Percentiles rank a stretch among this genome's conserved stretches.
phyloP scores from a whole-genome alignment of 2,113 vertebrate genomes.

The Ceuthmochares aereus region DNA sequence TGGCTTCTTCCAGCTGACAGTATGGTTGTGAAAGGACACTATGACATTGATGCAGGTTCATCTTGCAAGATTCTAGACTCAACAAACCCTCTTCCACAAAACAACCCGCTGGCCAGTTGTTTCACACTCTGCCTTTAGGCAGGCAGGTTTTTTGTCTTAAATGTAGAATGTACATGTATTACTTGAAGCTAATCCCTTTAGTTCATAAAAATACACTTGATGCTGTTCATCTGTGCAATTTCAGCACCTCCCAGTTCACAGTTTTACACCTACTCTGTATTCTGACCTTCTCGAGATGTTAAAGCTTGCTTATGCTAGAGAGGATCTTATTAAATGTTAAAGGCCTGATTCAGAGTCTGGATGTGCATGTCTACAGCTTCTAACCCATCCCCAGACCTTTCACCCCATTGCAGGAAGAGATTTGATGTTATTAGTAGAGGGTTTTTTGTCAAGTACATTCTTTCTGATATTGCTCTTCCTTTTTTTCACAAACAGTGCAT shows the following conservation, averaged over 20 bases:
- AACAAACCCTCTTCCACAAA: background rate
- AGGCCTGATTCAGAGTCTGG: background rate
- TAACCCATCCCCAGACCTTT: background rate
- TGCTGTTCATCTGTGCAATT: background rate
- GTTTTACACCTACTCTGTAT: background rate
- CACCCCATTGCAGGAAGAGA: background rate
- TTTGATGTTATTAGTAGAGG: accelerated
- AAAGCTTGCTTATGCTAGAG: background rate
- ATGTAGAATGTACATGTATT: background rate
- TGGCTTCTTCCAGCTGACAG: background rate
- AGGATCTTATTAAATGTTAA: background rate
- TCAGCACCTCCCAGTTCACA: background rate
- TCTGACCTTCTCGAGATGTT: background rate
- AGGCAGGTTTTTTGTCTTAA: background rate
- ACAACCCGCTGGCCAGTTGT: too few relatives aligned
- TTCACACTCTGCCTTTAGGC: background rate
- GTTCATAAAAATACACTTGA: background rate
- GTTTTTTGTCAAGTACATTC: background rate
- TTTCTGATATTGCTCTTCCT: background rate
- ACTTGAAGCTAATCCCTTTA: background rate
- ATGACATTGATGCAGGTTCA: background rate
- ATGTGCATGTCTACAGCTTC: background rate
- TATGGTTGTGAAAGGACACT: background rate
- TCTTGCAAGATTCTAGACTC: background rate
- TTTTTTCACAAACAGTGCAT: background rate